phyloP scores from a whole-genome alignment of 2,113 vertebrate genomes.

The Callipepla squamata region DNA sequence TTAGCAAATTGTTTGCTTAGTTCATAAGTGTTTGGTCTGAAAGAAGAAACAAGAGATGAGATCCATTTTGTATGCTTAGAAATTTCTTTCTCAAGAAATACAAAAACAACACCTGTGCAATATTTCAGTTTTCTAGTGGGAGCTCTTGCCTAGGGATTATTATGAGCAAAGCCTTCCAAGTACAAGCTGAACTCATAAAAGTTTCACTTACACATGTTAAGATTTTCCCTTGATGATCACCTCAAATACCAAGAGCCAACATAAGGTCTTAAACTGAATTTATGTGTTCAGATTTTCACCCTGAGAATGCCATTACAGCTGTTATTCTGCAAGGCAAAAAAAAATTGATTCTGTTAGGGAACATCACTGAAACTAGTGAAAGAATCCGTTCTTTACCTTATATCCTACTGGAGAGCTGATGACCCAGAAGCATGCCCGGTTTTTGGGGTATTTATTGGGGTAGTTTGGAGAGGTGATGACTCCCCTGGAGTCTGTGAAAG shows the following conservation, averaged over 20 bases:
- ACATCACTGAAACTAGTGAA: neutral
- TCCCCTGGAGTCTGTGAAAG: slow-evolving; percentile 52
- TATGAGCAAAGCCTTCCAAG: neutral
- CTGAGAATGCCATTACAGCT: neutral
- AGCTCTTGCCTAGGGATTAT: neutral
- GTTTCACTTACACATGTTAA: neutral
- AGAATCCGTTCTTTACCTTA: slow-evolving; percentile 2
- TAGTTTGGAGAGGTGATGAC: slow-evolving; percentile 69
- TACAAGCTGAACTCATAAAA: neutral
- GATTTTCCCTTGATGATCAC: neutral
- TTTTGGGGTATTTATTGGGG: slow-evolving; percentile 60
- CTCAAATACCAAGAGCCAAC: neutral
- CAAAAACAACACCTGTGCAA: neutral
- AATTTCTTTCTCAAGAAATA: slow-evolving; percentile 13
- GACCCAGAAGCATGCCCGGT: slow-evolving; percentile 65
- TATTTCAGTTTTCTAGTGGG: neutral
- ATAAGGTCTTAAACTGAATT: neutral
- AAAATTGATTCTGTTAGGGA: neutral
- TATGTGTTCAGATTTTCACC: slow-evolving; percentile 1
- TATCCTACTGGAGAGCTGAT: slow-evolving; percentile 61
- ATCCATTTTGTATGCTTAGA: neutral
- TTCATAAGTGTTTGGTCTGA: slow-evolving; percentile 3
- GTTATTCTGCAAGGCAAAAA: neutral
- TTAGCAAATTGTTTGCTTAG: neutral
- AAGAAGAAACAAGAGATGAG: neutral